phyloP scores from a whole-genome alignment of 2,797 vertebrate genomes.

The Acipenser ruthenus region DNA sequence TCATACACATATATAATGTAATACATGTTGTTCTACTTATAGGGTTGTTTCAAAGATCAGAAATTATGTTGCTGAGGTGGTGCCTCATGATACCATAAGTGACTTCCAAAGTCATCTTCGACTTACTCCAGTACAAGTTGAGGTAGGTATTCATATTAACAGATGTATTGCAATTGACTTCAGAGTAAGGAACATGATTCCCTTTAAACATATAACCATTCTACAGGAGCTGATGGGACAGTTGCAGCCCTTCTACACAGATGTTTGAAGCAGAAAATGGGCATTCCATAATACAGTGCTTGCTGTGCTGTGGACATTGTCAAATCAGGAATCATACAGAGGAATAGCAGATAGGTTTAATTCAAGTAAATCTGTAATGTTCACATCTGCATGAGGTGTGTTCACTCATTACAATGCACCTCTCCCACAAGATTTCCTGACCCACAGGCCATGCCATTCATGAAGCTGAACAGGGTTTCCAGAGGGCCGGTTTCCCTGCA shows the following conservation, averaged over 20 bases:
- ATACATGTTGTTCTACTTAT: no score
- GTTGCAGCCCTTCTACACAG: slow-evolving; percentile 13
- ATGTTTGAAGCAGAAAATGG: slow-evolving; percentile 18
- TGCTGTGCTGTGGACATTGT: slow-evolving; percentile 28
- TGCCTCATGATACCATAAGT: no score
- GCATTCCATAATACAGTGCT: slow-evolving; percentile 26
- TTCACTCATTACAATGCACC: slow-evolving; percentile 10
- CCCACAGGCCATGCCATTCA: slow-evolving; percentile 22
- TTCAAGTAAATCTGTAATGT: slow-evolving; percentile 19
- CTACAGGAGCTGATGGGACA: slow-evolving; percentile 9
- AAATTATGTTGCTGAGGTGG: no score
- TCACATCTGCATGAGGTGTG: slow-evolving; percentile 30
- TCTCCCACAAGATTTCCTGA: slow-evolving; percentile 26
- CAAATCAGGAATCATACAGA: slow-evolving; percentile 24
- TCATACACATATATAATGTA: no score
- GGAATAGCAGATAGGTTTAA: slow-evolving; percentile 27
- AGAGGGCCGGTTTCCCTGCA: slow-evolving; percentile 20
- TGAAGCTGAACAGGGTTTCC: slow-evolving; percentile 18
- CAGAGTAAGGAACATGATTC: no score
- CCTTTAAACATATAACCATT: no score
- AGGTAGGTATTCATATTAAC: no score
- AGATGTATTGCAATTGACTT: no score
- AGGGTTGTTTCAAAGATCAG: no score
- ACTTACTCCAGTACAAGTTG: no score
- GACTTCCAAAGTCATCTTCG: no score